phyloP scores from a whole-genome alignment of 2,888 invertebrate species.

The Schizaphis graminum region DNA sequence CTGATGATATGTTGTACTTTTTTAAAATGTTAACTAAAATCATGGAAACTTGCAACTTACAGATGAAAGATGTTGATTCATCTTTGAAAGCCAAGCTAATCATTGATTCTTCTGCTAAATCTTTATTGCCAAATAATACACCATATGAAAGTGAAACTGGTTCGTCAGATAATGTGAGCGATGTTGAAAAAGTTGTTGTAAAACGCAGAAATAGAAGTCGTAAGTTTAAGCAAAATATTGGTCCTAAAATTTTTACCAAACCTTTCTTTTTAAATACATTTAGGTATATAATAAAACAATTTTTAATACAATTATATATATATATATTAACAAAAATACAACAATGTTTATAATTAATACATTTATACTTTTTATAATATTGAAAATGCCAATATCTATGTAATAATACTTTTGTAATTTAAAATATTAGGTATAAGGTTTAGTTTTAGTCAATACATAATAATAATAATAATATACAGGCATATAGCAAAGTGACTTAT shows the following conservation, averaged over 20 bases:
- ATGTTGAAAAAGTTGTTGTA: background rate
- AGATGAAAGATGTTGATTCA: constrained; percentile 46
- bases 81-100: constrained; percentile 28
- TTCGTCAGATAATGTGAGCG: background rate
- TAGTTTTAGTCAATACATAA: too few species aligned
- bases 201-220: background rate
- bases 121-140: background rate
- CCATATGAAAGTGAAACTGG: background rate
- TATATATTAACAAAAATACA: too few species aligned
- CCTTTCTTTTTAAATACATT: too few species aligned
- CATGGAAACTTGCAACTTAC: constrained; percentile 34
- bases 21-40: constrained; percentile 40
- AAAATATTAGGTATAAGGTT: too few species aligned
- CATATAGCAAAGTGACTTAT: too few species aligned
- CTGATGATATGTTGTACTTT: constrained; percentile 45
- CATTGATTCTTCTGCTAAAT: background rate
- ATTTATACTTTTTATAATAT: too few species aligned
- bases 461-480: too few species aligned
- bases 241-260: background rate
- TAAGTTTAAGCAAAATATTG: background rate
- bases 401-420: too few species aligned
- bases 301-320: too few species aligned
- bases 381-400: too few species aligned
- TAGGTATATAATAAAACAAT: too few species aligned
- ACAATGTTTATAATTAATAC: too few species aligned